Evolutionary conservation across 23 tunicate genomes (phyloP).

Genomic region (Styela plicata): DNA sequence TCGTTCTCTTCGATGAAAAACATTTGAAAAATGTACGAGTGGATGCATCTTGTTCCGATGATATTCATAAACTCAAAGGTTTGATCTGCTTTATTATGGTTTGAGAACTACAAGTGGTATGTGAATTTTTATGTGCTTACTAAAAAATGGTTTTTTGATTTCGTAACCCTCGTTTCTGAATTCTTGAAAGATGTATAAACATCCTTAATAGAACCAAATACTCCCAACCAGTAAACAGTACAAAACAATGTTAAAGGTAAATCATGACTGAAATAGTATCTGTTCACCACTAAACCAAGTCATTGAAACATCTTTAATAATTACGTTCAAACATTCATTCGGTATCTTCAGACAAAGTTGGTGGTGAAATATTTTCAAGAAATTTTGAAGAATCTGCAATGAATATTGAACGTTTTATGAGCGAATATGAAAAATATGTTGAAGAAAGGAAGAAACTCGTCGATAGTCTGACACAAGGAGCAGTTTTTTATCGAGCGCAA

Average conservation of each 20-base stretch:
- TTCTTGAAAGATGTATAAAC: too few relatives aligned
- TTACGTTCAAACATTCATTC: too few relatives aligned
- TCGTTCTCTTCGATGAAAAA: slow-evolving; percentile 48
- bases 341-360: slow-evolving; percentile 87
- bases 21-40: slow-evolving; percentile 43
- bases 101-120: too few relatives aligned
- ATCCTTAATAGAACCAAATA: too few relatives aligned
- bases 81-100: not conserved
- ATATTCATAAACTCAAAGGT: slow-evolving; percentile 78
- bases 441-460: slow-evolving; percentile 59
- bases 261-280: too few relatives aligned
- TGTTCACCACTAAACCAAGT: too few relatives aligned
- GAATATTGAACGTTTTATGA: slow-evolving; percentile 54
- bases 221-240: too few relatives aligned
- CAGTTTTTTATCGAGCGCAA: slow-evolving; percentile 82
- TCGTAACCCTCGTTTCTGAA: too few relatives aligned
- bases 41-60: slow-evolving; percentile 69
- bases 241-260: too few relatives aligned
- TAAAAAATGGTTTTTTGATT: too few relatives aligned
- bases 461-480: slow-evolving; percentile 61
- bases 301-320: too few relatives aligned
- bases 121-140: too few relatives aligned
- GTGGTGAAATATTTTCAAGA: slow-evolving; percentile 73
- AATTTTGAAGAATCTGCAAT: slow-evolving; percentile 84
- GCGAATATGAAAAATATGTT: slow-evolving; percentile 57